Evolutionary conservation across 2,888 invertebrate genomes (phyloP).

Genomic region (Ichneumoninae sp.): DNA sequence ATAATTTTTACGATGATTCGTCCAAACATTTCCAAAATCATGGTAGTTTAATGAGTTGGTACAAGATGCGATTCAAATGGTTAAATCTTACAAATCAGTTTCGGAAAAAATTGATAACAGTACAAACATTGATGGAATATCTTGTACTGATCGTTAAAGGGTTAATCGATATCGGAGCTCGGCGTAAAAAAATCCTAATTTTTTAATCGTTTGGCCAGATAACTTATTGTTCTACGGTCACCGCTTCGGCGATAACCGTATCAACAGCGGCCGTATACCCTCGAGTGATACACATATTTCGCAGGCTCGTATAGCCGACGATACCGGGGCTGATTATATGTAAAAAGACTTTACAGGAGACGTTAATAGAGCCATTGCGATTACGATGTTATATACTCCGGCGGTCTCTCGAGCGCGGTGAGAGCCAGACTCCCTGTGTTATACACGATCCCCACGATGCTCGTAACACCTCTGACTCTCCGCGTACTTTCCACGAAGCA

Average conservation of each 20-base stretch:
- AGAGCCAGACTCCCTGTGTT: constrained; percentile 16
- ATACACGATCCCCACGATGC: constrained; percentile 49
- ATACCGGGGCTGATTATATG: constrained; percentile 75
- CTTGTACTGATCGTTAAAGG: background rate
- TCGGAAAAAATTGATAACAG: background rate
- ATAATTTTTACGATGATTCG: no score
- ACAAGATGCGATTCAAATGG: no score
- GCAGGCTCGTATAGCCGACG: constrained; percentile 29
- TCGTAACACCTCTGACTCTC: constrained; percentile 54
- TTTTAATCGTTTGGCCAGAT: background rate
- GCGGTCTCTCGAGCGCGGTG: constrained; percentile 13
- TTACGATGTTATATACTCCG: constrained; percentile 79
- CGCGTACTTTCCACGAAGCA: constrained; percentile 34
- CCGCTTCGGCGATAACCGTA: background rate
- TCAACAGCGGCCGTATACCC: background rate
- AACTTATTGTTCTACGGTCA: background rate
- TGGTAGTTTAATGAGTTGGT: no score
- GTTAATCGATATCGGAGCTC: background rate
- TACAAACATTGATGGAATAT: background rate
- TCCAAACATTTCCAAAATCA: no score
- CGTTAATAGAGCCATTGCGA: constrained; percentile 79
- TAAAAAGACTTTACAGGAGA: constrained; percentile 78
- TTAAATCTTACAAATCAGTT: no score
- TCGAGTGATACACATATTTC: background rate
- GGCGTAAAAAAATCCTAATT: background rate